Conservation (phyloP, 2,797 vertebrate genomes). For the Anguilla pacifica region DNA sequence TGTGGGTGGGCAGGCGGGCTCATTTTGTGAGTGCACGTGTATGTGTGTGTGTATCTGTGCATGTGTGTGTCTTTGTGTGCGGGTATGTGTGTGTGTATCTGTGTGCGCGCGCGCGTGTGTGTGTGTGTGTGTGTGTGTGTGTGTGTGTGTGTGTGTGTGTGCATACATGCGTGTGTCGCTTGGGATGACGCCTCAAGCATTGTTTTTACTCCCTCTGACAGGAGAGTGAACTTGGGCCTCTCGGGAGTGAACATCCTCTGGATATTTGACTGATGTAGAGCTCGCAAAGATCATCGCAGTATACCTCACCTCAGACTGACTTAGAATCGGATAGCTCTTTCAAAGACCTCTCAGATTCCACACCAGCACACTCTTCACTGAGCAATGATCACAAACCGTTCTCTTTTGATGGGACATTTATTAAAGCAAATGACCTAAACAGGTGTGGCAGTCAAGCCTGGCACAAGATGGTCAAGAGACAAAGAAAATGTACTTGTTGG, state of each 20-base stretch:
- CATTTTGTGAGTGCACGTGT: too few species aligned
- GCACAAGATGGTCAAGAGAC: not conserved
- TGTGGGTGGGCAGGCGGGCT: too few species aligned
- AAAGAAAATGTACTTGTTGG: not conserved
- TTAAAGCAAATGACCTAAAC: not conserved
- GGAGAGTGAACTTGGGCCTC: conserved; percentile 91
- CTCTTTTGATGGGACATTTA: not conserved
- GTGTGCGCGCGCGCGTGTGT: too few species aligned
- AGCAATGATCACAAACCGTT: not conserved
- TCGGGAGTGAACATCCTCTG: conserved; percentile 95
- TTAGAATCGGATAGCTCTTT: not conserved
- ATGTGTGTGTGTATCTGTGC: not conserved
- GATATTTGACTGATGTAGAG: conserved; percentile 83
- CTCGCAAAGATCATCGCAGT: conserved; percentile 5
- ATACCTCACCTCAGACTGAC: not conserved
- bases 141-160: not conserved
- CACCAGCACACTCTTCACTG: not conserved
- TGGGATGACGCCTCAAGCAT: not conserved
- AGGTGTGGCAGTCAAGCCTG: conserved; percentile 22
- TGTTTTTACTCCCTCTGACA: conserved; percentile 56
- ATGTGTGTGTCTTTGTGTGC: not conserved
- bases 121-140: too few species aligned
- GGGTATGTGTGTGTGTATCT: not conserved
- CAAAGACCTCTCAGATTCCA: conserved; percentile 9
- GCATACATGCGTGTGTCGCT: not conserved